phyloP scores from a whole-genome alignment of 1,140 invertebrate genomes.

The Streblospio benedicti region DNA sequence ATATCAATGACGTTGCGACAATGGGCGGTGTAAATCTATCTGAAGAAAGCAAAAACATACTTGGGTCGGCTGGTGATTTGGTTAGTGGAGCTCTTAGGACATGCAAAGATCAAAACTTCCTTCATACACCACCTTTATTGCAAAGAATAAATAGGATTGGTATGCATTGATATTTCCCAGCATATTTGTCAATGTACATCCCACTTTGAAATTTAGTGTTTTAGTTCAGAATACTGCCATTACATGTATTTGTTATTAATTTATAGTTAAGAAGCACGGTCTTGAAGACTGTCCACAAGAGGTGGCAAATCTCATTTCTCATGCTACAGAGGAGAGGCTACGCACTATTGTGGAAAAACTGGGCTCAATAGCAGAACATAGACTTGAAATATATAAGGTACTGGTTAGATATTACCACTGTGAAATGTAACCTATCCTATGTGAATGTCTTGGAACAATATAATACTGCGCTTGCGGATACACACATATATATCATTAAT shows the following conservation, averaged over 20 bases:
- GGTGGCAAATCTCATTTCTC: slow-evolving; percentile 81
- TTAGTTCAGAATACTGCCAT: not conserved
- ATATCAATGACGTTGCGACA: slow-evolving; percentile 96
- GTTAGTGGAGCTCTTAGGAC: slow-evolving; percentile 92
- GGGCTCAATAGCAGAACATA: slow-evolving; percentile 86
- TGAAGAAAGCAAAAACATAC: slow-evolving; percentile 89
- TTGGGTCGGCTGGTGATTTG: slow-evolving; percentile 81
- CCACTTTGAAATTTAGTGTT: too few relatives aligned
- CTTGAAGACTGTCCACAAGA: slow-evolving; percentile 79
- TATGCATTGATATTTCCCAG: slow-evolving; percentile 29
- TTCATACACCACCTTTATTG: slow-evolving; percentile 68
- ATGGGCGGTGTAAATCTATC: slow-evolving; percentile 98
- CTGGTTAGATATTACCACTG: slow-evolving; percentile 15
- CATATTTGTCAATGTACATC: too few relatives aligned
- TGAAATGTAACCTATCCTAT: not conserved
- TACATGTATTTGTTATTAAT: not conserved
- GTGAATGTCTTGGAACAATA: not conserved
- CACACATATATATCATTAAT: too few relatives aligned
- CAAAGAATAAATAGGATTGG: slow-evolving; percentile 67
- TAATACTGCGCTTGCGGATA: too few relatives aligned
- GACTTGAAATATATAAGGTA: slow-evolving; percentile 74
- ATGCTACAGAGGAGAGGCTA: slow-evolving; percentile 87
- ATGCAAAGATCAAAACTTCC: slow-evolving; percentile 88
- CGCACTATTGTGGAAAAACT: slow-evolving; percentile 88
- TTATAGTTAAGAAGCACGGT: slow-evolving; percentile 62